A percentile compares a stretch with the other conserved stretches of the same genome.
These are phyloP conservation scores for Troides aeacus DNA, from an alignment of 2,888 invertebrate genomes.

Conservation along the genomic window DNA sequence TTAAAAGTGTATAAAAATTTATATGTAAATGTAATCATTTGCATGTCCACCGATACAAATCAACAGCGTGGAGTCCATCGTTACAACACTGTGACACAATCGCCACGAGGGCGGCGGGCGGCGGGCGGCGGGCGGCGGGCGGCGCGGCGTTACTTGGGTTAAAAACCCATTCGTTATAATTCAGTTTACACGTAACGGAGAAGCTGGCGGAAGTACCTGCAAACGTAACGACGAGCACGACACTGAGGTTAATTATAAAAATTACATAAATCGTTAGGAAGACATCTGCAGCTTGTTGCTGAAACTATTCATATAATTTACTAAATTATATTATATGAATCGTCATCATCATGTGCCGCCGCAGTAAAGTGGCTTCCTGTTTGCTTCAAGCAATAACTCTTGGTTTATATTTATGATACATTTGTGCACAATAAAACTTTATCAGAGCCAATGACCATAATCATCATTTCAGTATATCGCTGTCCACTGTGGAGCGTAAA, in stretches of 20 bases:
- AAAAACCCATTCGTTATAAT: constrained; percentile 22
- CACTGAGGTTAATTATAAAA: constrained; percentile 10
- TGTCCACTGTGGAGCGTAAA: no score
- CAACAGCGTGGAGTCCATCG: not conserved
- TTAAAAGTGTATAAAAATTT: no score
- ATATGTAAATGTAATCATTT: no score
- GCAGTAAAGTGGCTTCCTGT: not conserved
- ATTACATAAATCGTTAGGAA: constrained; percentile 21
- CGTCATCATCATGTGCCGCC: not conserved
- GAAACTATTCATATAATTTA: constrained; percentile 7
- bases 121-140: not conserved
- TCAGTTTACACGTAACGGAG: constrained; percentile 6
- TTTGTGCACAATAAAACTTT: no score
- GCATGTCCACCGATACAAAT: no score
- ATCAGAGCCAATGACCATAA: no score
- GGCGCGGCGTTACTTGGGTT: constrained; percentile 11
- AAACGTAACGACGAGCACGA: not conserved
- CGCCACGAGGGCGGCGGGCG: not conserved
- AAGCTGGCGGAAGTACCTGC: not conserved
- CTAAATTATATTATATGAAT: constrained; percentile 1
- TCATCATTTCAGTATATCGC: no score
- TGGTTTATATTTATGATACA: no score
- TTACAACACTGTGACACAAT: constrained; percentile 11
- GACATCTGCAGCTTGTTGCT: not conserved
- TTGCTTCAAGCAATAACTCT: no score